Evolutionary conservation across 2,113 vertebrate species (phyloP).

Genomic region (Pipa parva): DNA sequence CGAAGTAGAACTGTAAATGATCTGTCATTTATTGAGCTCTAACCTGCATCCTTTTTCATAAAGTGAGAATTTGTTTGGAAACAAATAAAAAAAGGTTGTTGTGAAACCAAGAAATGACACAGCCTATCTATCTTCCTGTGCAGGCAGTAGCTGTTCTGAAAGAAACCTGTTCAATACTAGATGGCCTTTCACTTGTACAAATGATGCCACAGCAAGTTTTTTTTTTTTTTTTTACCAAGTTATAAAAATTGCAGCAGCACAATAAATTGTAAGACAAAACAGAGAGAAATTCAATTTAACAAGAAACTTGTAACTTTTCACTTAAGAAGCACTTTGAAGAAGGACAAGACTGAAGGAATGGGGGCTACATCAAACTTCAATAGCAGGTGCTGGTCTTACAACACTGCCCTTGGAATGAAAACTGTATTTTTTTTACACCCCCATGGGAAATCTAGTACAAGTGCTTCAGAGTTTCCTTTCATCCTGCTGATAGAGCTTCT

Average conservation of each 20-base stretch:
- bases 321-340: conserved; percentile 53
- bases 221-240: conserved; percentile 54
- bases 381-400: conserved; percentile 54
- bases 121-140: conserved; percentile 46
- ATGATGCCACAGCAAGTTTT: conserved; percentile 54
- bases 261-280: conserved; percentile 57
- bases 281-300: conserved; percentile 60
- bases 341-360: conserved; percentile 51
- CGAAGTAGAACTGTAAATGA: background rate
- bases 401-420: conserved; percentile 55
- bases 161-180: conserved; percentile 51
- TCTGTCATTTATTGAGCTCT: background rate
- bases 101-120: conserved; percentile 44
- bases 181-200: conserved; percentile 51
- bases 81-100: conserved; percentile 45
- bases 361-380: conserved; percentile 54
- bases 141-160: conserved; percentile 39
- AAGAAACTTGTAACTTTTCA: conserved; percentile 58
- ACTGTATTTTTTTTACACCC: conserved; percentile 62
- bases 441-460: conserved; percentile 62
- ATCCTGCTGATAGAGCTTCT: conserved; percentile 52
- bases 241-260: conserved; percentile 59
- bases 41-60: background rate
- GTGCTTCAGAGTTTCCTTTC: conserved; percentile 61
- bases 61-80: background rate